phyloP scores from a whole-genome alignment of 2,888 invertebrate species.

The Coelogynopora nodosa region DNA sequence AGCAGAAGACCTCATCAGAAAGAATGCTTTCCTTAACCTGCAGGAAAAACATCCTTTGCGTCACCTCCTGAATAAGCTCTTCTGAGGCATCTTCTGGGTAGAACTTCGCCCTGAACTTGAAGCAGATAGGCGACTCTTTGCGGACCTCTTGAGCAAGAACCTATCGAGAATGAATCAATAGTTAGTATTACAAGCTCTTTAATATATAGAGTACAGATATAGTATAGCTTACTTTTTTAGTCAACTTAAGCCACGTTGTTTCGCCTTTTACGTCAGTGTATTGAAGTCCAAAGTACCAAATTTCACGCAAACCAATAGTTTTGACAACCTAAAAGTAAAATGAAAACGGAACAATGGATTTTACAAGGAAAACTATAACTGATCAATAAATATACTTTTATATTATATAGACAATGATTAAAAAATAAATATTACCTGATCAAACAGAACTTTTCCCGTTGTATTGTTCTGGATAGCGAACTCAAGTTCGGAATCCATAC shows the following conservation, averaged over 20 bases:
- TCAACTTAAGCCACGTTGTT: constrained; percentile 93
- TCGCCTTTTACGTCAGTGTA: constrained; percentile 95
- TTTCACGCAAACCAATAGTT: constrained; percentile 84
- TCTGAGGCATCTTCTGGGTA: constrained; percentile 46
- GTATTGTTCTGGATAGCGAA: constrained; percentile 99
- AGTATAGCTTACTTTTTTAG: constrained; percentile 89
- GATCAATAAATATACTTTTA: not conserved
- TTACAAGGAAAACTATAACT: not conserved
- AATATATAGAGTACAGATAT: no score
- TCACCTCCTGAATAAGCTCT: constrained; percentile 46
- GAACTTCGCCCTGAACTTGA: constrained; percentile 45
- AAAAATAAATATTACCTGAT: constrained; percentile 68
- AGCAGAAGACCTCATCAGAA: constrained; percentile 45
- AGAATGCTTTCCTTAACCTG: constrained; percentile 46
- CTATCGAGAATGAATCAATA: no score
- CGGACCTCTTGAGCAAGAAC: not conserved
- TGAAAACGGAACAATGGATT: not conserved
- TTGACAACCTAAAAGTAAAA: constrained; percentile 43
- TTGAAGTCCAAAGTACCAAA: constrained; percentile 98
- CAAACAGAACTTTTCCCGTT: constrained; percentile 97
- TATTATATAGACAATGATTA: not conserved
- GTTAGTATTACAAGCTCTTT: no score
- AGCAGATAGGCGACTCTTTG: constrained; percentile 21
- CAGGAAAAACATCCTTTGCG: constrained; percentile 45
- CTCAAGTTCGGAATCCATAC: constrained; percentile 99